These are phyloP conservation scores for Calliphora vicina DNA, from an alignment of 1,140 invertebrate species.

Conservation along the genomic window DNA sequence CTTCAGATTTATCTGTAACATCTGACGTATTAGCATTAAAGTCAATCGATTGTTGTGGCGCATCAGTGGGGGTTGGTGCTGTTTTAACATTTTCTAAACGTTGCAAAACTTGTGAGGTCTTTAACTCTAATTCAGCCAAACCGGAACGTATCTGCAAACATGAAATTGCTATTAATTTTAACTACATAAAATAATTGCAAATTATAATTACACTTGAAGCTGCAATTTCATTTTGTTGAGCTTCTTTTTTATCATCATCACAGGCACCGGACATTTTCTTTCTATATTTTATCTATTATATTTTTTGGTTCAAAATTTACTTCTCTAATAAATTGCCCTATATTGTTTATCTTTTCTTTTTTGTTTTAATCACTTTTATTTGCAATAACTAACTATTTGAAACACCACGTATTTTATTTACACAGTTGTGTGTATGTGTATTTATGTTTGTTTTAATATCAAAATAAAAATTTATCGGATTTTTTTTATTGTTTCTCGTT, in stretches of 20 bases:
- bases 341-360: no score
- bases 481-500: neutral
- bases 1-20: neutral
- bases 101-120: slow-evolving; percentile 58
- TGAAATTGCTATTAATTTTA: slow-evolving; percentile 21
- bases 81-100: slow-evolving; percentile 58
- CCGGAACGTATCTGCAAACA: slow-evolving; percentile 57
- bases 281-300: neutral
- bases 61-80: slow-evolving; percentile 37
- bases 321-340: neutral
- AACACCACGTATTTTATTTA: neutral
- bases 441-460: neutral
- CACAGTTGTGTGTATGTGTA: neutral
- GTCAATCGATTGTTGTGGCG: slow-evolving; percentile 27
- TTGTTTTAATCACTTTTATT: neutral
- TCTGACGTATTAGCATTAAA: slow-evolving; percentile 22
- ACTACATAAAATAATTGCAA: slow-evolving; percentile 11
- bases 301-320: neutral
- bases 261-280: neutral
- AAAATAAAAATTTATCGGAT: neutral
- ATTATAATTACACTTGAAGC: slow-evolving; percentile 49
- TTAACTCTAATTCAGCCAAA: slow-evolving; percentile 57
- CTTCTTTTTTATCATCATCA: slow-evolving; percentile 32
- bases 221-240: slow-evolving; percentile 45
- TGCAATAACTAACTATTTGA: no score